Conservation (phyloP, 1,140 invertebrate species). For the Drosophila tsacasi region DNA sequence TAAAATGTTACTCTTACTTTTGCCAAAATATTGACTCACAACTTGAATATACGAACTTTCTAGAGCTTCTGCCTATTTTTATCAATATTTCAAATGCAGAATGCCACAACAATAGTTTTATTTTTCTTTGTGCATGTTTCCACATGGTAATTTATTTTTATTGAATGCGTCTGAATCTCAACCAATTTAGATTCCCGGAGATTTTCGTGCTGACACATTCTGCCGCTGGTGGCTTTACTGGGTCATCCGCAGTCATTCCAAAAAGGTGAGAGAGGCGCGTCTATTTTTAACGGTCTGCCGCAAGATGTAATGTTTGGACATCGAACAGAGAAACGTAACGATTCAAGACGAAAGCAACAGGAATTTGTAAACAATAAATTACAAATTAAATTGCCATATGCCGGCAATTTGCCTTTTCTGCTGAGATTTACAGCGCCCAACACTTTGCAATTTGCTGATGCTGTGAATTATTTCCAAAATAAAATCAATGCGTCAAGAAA, state of each 20-base stretch:
- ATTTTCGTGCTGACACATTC: constrained; percentile 31
- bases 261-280: constrained; percentile 38
- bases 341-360: constrained; percentile 44
- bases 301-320: constrained; percentile 56
- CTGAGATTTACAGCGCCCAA: constrained; percentile 63
- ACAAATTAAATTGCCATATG: constrained; percentile 57
- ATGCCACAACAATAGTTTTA: background rate
- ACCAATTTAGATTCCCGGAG: constrained; percentile 55
- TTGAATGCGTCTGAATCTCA: constrained; percentile 44
- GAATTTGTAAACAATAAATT: constrained; percentile 66
- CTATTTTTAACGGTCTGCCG: constrained; percentile 40
- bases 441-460: constrained; percentile 42
- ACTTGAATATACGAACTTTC: too few relatives aligned
- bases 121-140: constrained; percentile 17
- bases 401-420: constrained; percentile 42
- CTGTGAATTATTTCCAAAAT: constrained; percentile 70
- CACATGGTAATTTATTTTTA: constrained; percentile 55
- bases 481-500: constrained; percentile 73
- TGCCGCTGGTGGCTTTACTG: constrained; percentile 26
- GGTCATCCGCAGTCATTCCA: constrained; percentile 49
- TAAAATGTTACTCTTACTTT: background rate
- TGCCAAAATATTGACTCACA: too few relatives aligned
- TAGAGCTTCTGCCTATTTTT: too few relatives aligned
- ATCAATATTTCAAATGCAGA: too few relatives aligned
- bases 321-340: constrained; percentile 10